Base-by-base conservation (phyloP, 37 sponge, comb jelly and placozoan species). In the Amphimedon queenslandica region DNA sequence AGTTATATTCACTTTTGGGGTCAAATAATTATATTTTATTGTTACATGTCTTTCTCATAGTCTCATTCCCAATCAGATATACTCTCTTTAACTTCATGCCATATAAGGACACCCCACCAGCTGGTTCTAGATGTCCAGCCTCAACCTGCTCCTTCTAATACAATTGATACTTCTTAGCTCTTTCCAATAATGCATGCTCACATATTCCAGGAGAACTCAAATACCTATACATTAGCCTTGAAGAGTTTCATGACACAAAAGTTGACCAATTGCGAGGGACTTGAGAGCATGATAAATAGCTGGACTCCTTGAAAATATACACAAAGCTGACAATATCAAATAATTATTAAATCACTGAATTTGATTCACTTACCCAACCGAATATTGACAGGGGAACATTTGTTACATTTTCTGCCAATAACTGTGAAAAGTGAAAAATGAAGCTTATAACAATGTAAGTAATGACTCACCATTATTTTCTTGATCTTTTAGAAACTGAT, bases 231-330 rank as follows among this genome's bases (percentile, higher is more conserved):
- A 70, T 70, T 41, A 70, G 11, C 51, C 38, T 6, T 58, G 18
- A 20, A 73, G 63, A 23, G 75, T 60, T 25, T 55, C 28, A 13
- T 30, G 38, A 37, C 75, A 39, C 11, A 63, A 63, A 11, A 73
- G 63, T 31, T 73, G 61, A 10, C 57, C 6, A 58, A 73, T 8
- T 23, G 37, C 40, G 31, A 73, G 55, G 4, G 10, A 11, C 58
- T 73, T 73, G 21, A 73, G 3, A 31, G 75, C 75, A n/a, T n/a
- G n/a, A 58, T 73, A 73, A 40, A 55, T 11, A 42, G 72, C 16
- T 18, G 72, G 72, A n/a, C 72, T 71, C 21, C 72, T 40, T 30
- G 69, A 36, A 34, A 65, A 77, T 3, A 77, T 35, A 37, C 69
- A 64, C 68, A 77, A 67, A 55, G 68, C 68, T 40, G 51, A n/a